Conservation (phyloP, 2,797 vertebrate genomes). For the Sebastes glaucus region DNA sequence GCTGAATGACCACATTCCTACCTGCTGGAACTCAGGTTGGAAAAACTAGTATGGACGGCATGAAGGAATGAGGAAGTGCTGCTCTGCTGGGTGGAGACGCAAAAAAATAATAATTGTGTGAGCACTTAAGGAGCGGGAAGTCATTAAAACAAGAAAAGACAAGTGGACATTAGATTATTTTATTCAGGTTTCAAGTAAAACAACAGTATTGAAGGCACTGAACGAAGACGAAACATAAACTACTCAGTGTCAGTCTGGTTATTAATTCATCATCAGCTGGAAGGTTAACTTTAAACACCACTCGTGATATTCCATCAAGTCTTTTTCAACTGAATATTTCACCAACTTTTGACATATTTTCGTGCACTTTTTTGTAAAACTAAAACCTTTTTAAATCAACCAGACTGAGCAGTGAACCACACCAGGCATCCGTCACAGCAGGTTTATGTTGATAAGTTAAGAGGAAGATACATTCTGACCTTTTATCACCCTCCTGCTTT, state of each 20-base stretch:
- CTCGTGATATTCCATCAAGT: not conserved
- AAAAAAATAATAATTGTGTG: not conserved
- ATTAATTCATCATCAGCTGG: constrained; percentile 16
- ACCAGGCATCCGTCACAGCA: constrained; percentile 36
- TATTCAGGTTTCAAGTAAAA: constrained; percentile 75
- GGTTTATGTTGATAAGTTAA: not conserved
- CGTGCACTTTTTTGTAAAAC: not conserved
- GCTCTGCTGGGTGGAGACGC: rapidly evolving
- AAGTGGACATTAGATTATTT: constrained; percentile 16
- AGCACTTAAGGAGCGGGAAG: too few relatives aligned
- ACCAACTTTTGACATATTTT: not conserved
- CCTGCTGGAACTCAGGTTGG: not conserved
- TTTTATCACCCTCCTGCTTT: not conserved
- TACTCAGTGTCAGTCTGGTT: constrained; percentile 10
- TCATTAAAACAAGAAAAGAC: rapidly evolving
- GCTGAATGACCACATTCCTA: constrained; percentile 43
- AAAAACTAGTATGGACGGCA: not conserved
- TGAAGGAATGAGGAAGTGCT: constrained; percentile 53
- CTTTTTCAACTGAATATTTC: not conserved
- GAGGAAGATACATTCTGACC: constrained; percentile 24
- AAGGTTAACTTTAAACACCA: not conserved
- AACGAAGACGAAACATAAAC: constrained; percentile 25
- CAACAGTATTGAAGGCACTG: constrained; percentile 73
- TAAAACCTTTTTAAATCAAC: not conserved
- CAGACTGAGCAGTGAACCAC: constrained; percentile 24